phyloP scores from a whole-genome alignment of 2,797 vertebrate genomes.

The Aphelocoma californica region DNA sequence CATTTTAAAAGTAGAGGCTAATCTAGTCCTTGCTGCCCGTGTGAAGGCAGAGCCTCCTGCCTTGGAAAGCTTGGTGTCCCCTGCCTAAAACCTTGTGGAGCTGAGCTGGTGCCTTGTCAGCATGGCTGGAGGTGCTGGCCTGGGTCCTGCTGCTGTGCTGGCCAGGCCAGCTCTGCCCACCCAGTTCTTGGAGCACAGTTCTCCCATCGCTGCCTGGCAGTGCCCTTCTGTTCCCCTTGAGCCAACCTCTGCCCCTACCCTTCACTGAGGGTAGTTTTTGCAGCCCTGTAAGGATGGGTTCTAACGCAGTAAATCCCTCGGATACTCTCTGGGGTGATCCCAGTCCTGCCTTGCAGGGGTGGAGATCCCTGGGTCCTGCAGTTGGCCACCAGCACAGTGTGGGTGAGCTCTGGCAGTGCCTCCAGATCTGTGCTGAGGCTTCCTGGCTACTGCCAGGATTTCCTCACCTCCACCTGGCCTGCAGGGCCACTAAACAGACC shows the following conservation, averaged over 20 bases:
- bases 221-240: not conserved
- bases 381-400: not conserved
- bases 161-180: not conserved
- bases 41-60: not conserved
- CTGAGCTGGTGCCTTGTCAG: not conserved
- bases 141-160: not conserved
- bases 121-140: not conserved
- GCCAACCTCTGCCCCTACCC: not conserved
- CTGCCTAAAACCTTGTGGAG: not conserved
- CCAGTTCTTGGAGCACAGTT: not conserved
- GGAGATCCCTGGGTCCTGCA: not conserved
- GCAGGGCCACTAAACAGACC: not conserved
- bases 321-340: not conserved
- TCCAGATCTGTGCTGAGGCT: not conserved
- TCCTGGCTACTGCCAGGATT: not conserved
- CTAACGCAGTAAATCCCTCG: not conserved
- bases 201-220: not conserved
- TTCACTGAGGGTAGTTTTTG: not conserved
- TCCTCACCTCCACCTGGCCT: not conserved
- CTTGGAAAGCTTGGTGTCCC: not conserved
- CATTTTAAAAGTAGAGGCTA: not conserved
- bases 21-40: no score
- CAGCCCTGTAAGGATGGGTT: not conserved
- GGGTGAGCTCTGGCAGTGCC: not conserved
- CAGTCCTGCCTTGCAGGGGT: not conserved